Conservation (phyloP, 2,113 vertebrate species). For the Mionectes macconnelli region DNA sequence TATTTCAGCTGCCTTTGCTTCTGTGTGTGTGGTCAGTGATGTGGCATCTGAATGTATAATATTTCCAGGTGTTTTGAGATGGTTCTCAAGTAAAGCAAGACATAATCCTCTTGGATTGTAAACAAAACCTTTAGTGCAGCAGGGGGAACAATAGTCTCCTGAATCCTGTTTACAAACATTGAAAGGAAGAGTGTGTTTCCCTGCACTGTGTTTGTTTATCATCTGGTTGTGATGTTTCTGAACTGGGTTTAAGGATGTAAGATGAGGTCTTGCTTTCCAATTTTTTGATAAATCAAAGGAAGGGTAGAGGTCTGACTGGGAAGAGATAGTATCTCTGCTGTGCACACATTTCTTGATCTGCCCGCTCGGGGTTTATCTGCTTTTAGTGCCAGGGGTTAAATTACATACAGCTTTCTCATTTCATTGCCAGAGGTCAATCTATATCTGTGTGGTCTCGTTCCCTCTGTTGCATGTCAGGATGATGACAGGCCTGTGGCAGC, state of each 20-base stretch:
- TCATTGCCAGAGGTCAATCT: not conserved
- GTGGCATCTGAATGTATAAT: not conserved
- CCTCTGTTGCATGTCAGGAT: not conserved
- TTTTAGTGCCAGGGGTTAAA: slow-evolving; percentile 16
- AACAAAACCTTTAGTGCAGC: not conserved
- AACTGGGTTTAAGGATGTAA: not conserved
- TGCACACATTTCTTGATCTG: not conserved
- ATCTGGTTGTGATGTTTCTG: not conserved
- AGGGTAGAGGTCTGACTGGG: not conserved
- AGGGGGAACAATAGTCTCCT: not conserved
- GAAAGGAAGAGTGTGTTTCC: not conserved
- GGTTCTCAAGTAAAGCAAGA: not conserved
- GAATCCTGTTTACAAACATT: not conserved
- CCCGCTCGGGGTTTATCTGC: not conserved
- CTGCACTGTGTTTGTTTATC: not conserved
- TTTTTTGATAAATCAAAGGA: not conserved
- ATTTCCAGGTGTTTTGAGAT: not conserved
- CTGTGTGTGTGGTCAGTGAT: not conserved
- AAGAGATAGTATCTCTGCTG: not conserved
- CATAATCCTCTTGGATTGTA: not conserved
- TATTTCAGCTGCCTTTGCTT: not conserved
- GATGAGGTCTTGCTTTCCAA: not conserved
- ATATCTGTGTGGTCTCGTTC: not conserved
- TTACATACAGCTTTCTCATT: not conserved
- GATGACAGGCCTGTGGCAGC: not conserved